Evolutionary conservation across 2,888 invertebrate genomes (phyloP).

Genomic region (Yponomeuta sedellus): DNA sequence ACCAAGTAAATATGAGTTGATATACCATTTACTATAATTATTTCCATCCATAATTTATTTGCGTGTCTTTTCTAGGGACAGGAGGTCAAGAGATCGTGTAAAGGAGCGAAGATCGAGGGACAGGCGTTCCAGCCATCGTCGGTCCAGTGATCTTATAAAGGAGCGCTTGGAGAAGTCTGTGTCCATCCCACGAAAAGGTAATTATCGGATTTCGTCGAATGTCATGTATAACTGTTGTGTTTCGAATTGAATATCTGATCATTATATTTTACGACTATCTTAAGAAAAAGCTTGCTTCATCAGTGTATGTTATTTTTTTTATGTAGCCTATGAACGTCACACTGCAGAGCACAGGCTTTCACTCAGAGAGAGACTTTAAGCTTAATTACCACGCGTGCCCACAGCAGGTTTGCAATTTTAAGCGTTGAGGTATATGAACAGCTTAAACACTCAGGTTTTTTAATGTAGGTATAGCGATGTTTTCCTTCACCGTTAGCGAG

Average conservation of each 20-base stretch:
- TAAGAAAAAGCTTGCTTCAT: not conserved
- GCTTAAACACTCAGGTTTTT: too few species aligned
- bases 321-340: too few species aligned
- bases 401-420: too few species aligned
- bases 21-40: too few species aligned
- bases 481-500: too few species aligned
- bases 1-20: too few species aligned
- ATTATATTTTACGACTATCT: not conserved
- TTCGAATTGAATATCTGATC: not conserved
- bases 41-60: not conserved
- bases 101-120: slow-evolving; percentile 63
- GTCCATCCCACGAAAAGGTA: slow-evolving; percentile 67
- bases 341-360: too few species aligned
- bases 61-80: slow-evolving; percentile 42
- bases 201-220: slow-evolving; percentile 20
- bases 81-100: slow-evolving; percentile 57
- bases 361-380: too few species aligned
- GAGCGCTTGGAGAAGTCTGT: slow-evolving; percentile 68
- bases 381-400: too few species aligned
- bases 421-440: too few species aligned
- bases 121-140: slow-evolving; percentile 66
- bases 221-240: not conserved
- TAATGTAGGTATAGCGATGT: too few species aligned
- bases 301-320: too few species aligned
- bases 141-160: slow-evolving; percentile 65